Conservation (phyloP, 2,888 invertebrate species). For the Xylota segnis region DNA sequence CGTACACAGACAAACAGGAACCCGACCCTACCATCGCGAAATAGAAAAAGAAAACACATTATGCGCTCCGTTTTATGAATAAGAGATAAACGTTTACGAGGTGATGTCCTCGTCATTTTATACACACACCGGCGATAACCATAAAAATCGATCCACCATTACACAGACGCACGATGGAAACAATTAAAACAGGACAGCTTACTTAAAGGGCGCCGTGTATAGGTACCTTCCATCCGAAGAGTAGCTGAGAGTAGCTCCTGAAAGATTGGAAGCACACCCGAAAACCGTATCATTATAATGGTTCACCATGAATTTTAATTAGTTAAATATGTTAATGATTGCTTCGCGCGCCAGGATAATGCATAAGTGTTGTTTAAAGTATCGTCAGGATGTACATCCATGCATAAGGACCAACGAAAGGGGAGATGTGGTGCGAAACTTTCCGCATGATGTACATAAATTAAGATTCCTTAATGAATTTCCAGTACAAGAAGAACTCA, state of each 20-base stretch:
- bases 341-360: constrained; percentile 30
- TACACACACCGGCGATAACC: constrained; percentile 5
- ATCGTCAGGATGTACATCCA: background rate
- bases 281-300: constrained; percentile 34
- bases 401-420: background rate
- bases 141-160: constrained; percentile 32
- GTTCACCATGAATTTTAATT: constrained; percentile 39
- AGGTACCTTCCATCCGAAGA: too few species aligned
- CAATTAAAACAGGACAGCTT: constrained; percentile 30
- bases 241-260: background rate
- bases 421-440: constrained; percentile 1
- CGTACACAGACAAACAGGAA: background rate
- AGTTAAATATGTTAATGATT: constrained; percentile 44
- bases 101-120: constrained; percentile 8
- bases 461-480: constrained; percentile 54
- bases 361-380: constrained; percentile 18
- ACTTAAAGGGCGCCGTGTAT: background rate
- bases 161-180: background rate
- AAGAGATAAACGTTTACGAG: constrained; percentile 27
- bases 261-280: constrained; percentile 3
- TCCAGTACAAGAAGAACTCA: constrained; percentile 41
- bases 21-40: background rate
- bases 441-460: constrained; percentile 30
- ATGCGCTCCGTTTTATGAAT: constrained; percentile 12
- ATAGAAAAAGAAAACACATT: constrained; percentile 10